Conservation (phyloP, 2,113 vertebrate genomes). For the Chaenocephalus aceratus region DNA sequence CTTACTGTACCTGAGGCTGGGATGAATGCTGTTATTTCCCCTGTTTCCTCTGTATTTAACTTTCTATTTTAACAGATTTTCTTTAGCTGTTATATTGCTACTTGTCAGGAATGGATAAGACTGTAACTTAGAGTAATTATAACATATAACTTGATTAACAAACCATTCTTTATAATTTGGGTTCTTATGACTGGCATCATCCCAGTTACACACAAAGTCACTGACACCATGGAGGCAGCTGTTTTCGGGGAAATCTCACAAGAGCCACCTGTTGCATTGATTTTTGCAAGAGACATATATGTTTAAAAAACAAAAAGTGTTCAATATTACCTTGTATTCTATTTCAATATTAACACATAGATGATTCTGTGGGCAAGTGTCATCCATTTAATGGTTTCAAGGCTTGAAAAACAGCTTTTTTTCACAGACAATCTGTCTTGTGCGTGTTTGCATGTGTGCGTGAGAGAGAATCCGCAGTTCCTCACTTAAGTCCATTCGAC, state of each 20-base stretch:
- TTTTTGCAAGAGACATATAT: not conserved
- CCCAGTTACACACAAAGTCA: not conserved
- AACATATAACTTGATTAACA: not conserved
- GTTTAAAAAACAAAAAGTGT: too few species aligned
- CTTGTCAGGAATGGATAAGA: not conserved
- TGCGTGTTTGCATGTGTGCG: not conserved
- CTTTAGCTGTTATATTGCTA: not conserved
- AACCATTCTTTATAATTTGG: not conserved
- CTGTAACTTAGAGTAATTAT: not conserved
- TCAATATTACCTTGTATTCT: too few species aligned
- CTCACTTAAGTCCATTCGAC: slow-evolving; percentile 11
- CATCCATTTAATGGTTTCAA: too few species aligned
- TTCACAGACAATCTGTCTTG: too few species aligned
- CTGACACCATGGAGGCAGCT: not conserved
- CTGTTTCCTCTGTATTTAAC: not conserved
- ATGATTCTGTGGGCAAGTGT: too few species aligned
- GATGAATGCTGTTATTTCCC: not conserved
- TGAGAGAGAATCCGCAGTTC: not conserved
- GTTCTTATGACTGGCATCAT: not conserved
- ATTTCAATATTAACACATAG: too few species aligned
- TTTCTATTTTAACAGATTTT: not conserved
- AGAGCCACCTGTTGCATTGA: not conserved
- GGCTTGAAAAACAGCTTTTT: too few species aligned
- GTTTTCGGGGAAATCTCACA: too few species aligned
- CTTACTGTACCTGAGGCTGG: not conserved